Evolutionary conservation across 2,888 invertebrate species (phyloP).

Genomic region (Drosophila robusta): DNA sequence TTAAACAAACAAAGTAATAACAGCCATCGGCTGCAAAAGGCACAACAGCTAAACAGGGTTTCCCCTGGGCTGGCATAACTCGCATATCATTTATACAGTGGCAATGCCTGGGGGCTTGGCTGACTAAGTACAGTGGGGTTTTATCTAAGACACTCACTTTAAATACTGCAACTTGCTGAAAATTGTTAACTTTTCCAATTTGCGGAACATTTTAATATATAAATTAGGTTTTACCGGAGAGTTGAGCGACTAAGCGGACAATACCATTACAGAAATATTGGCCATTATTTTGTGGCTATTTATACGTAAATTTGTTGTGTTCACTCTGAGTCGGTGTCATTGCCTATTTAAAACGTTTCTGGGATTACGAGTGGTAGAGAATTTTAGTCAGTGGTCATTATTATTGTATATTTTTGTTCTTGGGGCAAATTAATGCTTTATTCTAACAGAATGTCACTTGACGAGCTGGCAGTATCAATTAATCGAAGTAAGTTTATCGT

Average conservation of each 20-base stretch:
- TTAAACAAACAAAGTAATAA: constrained; percentile 54
- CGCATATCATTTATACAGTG: constrained; percentile 44
- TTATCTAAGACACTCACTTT: neutral
- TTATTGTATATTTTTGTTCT: too few species aligned
- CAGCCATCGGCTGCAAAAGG: constrained; percentile 30
- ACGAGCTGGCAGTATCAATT: too few species aligned
- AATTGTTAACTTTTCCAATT: neutral
- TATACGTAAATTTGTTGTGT: neutral
- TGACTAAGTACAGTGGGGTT: neutral
- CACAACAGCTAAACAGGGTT: constrained; percentile 15
- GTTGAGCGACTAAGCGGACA: neutral
- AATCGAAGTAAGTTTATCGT: too few species aligned
- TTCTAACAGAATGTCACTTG: too few species aligned
- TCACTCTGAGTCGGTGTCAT: too few species aligned
- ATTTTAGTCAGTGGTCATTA: too few species aligned
- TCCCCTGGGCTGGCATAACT: constrained; percentile 21
- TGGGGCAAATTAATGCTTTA: too few species aligned
- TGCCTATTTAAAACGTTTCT: too few species aligned
- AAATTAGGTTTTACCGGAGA: neutral
- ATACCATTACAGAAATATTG: neutral
- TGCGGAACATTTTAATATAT: neutral
- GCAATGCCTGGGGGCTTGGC: constrained; percentile 2
- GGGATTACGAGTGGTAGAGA: too few species aligned
- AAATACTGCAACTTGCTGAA: neutral
- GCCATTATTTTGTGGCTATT: neutral